Conservation (phyloP, 2,888 invertebrate genomes). For the Ernsta delagoae region DNA sequence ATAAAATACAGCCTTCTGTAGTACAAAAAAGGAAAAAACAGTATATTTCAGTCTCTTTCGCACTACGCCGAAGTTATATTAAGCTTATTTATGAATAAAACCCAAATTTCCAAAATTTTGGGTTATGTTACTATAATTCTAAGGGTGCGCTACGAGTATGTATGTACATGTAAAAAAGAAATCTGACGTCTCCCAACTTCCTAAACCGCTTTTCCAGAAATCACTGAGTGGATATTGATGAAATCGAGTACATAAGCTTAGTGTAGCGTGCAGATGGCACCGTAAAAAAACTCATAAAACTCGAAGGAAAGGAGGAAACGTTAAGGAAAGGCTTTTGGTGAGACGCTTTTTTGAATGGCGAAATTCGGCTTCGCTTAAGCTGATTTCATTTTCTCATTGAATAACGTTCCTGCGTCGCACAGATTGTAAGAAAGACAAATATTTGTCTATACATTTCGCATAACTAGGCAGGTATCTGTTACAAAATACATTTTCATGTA, state of each 20-base stretch:
- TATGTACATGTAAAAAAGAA: neutral
- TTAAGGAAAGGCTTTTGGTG: conserved; percentile 23
- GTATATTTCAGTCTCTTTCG: too few relatives aligned
- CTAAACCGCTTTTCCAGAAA: conserved; percentile 42
- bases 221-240: conserved; percentile 43
- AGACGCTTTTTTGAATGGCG: conserved; percentile 16
- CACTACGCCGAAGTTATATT: too few relatives aligned
- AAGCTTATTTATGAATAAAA: too few relatives aligned
- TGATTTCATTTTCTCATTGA: conserved; percentile 6
- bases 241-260: conserved; percentile 42
- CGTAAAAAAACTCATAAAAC: conserved; percentile 47
- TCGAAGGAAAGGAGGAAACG: conserved; percentile 39
- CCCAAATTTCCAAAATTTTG: too few relatives aligned
- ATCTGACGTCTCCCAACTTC: neutral
- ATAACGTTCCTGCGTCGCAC: neutral
- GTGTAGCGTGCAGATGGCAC: conserved; percentile 43
- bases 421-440: neutral
- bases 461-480: too few relatives aligned
- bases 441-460: too few relatives aligned
- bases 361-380: conserved; percentile 1
- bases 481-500: too few relatives aligned
- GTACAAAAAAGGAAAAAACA: too few relatives aligned
- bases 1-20: too few relatives aligned
- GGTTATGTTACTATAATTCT: too few relatives aligned
- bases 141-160: too few relatives aligned